Conservation (phyloP, 2,113 vertebrate species). For the Caloenas nicobarica region DNA sequence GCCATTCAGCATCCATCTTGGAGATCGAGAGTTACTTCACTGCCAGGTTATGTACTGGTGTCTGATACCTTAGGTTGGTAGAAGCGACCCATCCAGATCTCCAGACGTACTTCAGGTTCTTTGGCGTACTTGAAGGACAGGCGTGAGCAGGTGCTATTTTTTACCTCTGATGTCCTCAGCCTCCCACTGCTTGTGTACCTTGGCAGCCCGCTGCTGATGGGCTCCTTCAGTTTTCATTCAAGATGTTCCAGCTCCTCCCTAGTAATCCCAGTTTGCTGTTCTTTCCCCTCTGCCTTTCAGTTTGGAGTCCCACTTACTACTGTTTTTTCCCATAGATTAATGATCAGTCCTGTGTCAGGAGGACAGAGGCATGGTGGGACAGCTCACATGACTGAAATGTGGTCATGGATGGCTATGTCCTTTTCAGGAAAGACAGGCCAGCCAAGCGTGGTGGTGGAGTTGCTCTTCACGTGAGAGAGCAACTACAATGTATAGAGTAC, state of each 20-base stretch:
- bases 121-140: neutral
- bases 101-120: neutral
- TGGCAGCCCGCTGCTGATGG: rapidly evolving
- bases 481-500: too few relatives aligned
- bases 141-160: neutral
- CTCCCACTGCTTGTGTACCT: neutral
- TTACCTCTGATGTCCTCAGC: neutral
- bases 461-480: too few relatives aligned
- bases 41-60: neutral
- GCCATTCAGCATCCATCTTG: neutral
- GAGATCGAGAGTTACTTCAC: neutral
- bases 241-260: neutral
- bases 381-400: too few relatives aligned
- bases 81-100: neutral
- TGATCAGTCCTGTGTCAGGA: neutral
- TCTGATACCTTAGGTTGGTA: neutral
- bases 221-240: neutral
- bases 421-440: too few relatives aligned
- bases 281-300: neutral
- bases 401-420: too few relatives aligned
- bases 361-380: too few relatives aligned
- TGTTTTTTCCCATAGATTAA: neutral
- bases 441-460: too few relatives aligned
- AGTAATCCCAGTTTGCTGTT: neutral
- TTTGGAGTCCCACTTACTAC: neutral